Base-by-base conservation (phyloP, 2,113 vertebrate species). In the Lethenteron reissneri region DNA sequence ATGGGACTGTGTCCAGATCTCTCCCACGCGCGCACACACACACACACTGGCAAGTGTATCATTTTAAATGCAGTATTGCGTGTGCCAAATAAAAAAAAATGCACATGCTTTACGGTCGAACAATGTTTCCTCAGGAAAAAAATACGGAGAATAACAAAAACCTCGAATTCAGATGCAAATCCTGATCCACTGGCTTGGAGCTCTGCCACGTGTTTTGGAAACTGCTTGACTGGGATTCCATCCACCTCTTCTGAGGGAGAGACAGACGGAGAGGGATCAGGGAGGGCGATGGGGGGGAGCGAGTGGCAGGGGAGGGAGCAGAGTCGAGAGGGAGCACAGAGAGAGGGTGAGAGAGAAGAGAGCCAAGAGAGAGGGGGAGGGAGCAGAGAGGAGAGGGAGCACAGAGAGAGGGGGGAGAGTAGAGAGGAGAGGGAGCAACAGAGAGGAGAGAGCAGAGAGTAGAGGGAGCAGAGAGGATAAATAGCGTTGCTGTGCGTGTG, bases 111-210 rank as follows among this genome's bases (percentile, higher is more conserved):
- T 41, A 41, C 41, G 41, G 6, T 41, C 41, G 5, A 41, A 41
- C 41, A 41, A 41, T 41, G 41, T 41, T 41, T 41, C 41, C 41
- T 41, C 6, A 41, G 41, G 41, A 41, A 41, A 41, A 6, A 41
- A 41, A 41, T 41, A 41, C 3, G 41, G 41, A 41, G 25, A 68
- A 17, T 10, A 68, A 68, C 9, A 68, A 68, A 11, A 68, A 68
- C 64, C 64, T 68, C 64, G 25, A 68, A 68, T 68, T 68, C 64
- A n/a, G n/a, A n/a, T 68, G 64, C 25, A 25, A 68, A 68, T n/a
- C 64, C n/a, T 68, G 64, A 68, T 68, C 64, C 64, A 17, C n/a
- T 11, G 10, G 64, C 64, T 17, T 68, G 64, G n/a, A 68, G n/a
- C 9, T 68, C 64, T 25, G 64, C 64, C 64, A 68, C 64, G 25